Evolutionary conservation across 2,113 vertebrate genomes (phyloP).

Genomic region (Gopherus evgoodei): DNA sequence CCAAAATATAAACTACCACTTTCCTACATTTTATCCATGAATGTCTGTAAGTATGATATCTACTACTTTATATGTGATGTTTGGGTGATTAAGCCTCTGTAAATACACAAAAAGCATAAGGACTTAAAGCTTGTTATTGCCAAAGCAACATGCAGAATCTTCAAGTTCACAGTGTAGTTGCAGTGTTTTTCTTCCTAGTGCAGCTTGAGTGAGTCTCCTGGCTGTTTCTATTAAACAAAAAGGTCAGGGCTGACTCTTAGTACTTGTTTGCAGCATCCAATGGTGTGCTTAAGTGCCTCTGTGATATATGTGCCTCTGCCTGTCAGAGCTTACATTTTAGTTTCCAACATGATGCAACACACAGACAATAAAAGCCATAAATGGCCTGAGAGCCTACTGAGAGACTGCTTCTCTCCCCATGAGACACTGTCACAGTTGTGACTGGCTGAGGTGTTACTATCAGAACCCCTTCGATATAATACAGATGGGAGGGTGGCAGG

Average conservation of each 20-base stretch:
- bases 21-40: slow-evolving; percentile 24
- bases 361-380: not conserved
- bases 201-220: not conserved
- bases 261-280: not conserved
- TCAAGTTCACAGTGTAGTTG: not conserved
- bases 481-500: not conserved
- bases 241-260: not conserved
- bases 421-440: not conserved
- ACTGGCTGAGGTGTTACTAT: not conserved
- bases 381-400: not conserved
- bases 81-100: not conserved
- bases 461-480: not conserved
- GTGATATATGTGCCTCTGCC: not conserved
- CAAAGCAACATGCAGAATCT: not conserved
- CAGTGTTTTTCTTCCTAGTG: not conserved
- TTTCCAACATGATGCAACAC: not conserved
- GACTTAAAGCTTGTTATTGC: slow-evolving; percentile 1
- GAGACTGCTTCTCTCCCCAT: not conserved
- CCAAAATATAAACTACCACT: not conserved
- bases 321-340: not conserved
- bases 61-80: not conserved
- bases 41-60: not conserved
- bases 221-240: not conserved
- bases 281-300: not conserved
- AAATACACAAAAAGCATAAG: not conserved